Evolutionary conservation across 2,888 invertebrate genomes (phyloP).

Genomic region (Cataglyphis albicans): DNA sequence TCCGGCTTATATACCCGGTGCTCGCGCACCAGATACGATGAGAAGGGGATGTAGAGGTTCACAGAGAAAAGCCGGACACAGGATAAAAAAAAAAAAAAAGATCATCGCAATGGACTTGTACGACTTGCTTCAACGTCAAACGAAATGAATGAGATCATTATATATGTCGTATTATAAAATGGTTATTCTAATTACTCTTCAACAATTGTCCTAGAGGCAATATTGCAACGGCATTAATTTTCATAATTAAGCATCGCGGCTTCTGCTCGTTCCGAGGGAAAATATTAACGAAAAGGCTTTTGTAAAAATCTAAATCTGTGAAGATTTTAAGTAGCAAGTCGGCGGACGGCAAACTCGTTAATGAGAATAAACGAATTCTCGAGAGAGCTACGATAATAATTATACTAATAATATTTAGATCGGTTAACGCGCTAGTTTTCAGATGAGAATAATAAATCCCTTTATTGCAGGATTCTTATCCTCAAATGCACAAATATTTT

Average conservation of each 20-base stretch:
- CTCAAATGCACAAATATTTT: slow-evolving; percentile 20
- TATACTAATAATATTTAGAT: slow-evolving; percentile 69
- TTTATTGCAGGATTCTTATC: slow-evolving; percentile 41
- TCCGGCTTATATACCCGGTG: slow-evolving; percentile 64
- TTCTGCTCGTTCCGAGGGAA: slow-evolving; percentile 57
- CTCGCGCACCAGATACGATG: slow-evolving; percentile 57
- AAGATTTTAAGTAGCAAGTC: slow-evolving; percentile 62
- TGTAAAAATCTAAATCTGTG: slow-evolving; percentile 60
- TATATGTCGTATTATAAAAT: slow-evolving; percentile 73
- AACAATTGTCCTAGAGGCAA: slow-evolving; percentile 76
- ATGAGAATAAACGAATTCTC: slow-evolving; percentile 68
- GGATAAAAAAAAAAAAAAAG: neutral
- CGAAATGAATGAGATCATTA: slow-evolving; percentile 72
- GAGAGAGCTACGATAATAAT: slow-evolving; percentile 58
- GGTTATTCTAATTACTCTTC: slow-evolving; percentile 82
- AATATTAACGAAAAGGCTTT: slow-evolving; percentile 68
- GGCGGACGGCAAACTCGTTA: slow-evolving; percentile 62
- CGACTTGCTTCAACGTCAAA: slow-evolving; percentile 68
- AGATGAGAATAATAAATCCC: slow-evolving; percentile 53
- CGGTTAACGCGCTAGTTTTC: slow-evolving; percentile 49
- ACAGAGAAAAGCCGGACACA: slow-evolving; percentile 33
- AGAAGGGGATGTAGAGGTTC: slow-evolving; percentile 17
- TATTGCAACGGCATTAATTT: slow-evolving; percentile 77
- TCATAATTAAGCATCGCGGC: slow-evolving; percentile 80
- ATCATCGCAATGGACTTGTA: slow-evolving; percentile 28